Evolutionary conservation across 2,888 invertebrate species (phyloP).

Genomic region (Synergus itoensis): DNA sequence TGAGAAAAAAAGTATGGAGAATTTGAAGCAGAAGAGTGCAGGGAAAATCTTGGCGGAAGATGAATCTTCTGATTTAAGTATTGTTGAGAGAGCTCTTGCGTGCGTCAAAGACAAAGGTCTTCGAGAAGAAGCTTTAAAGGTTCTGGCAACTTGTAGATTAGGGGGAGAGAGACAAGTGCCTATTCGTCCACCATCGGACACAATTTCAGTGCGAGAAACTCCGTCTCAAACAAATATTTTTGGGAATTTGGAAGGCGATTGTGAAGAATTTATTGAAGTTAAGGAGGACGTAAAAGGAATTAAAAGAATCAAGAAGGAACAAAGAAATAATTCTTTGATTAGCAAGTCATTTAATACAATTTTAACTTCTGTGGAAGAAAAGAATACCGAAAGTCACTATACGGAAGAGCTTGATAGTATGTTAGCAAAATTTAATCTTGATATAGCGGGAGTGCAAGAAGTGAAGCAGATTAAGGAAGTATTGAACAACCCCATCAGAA

Average conservation of each 20-base stretch:
- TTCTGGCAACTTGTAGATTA: slow-evolving; percentile 68
- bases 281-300: slow-evolving; percentile 48
- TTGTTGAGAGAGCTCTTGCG: slow-evolving; percentile 67
- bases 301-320: slow-evolving; percentile 51
- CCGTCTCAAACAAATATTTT: slow-evolving; percentile 67
- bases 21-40: neutral
- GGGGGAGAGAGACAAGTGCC: slow-evolving; percentile 63
- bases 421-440: slow-evolving; percentile 45
- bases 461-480: slow-evolving; percentile 31
- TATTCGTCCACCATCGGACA: slow-evolving; percentile 44
- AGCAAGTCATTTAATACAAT: neutral
- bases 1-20: neutral
- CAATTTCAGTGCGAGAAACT: slow-evolving; percentile 60
- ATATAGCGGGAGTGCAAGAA: slow-evolving; percentile 52
- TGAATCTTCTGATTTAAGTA: slow-evolving; percentile 49
- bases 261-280: slow-evolving; percentile 55
- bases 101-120: slow-evolving; percentile 65
- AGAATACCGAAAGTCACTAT: slow-evolving; percentile 49
- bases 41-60: neutral
- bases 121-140: slow-evolving; percentile 66
- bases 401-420: slow-evolving; percentile 48
- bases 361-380: neutral
- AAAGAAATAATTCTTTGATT: neutral
- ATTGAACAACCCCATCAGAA: slow-evolving; percentile 44
- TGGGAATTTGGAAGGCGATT: slow-evolving; percentile 57